Conservation (phyloP, 1,140 invertebrate genomes). For the Pogonus chalceus region DNA sequence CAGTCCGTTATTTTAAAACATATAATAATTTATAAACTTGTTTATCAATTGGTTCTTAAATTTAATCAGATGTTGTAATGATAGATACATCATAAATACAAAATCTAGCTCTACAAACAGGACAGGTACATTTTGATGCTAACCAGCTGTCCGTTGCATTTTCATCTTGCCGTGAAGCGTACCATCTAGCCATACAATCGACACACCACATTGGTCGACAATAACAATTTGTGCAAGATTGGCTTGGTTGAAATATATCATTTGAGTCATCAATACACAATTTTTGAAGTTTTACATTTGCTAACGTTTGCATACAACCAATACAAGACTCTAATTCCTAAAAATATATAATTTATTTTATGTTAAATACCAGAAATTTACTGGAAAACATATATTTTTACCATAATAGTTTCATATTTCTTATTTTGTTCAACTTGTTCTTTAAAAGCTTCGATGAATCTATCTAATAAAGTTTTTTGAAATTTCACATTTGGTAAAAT, state of each 20-base stretch:
- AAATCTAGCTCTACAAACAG: conserved; percentile 76
- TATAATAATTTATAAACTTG: too few species aligned
- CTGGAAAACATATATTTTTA: background rate
- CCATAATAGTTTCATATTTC: conserved; percentile 40
- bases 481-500: conserved; percentile 70
- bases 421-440: conserved; percentile 64
- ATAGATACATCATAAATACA: conserved; percentile 69
- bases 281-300: conserved; percentile 74
- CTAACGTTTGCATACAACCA: conserved; percentile 70
- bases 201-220: conserved; percentile 86
- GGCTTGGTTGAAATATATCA: conserved; percentile 24
- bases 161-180: conserved; percentile 73
- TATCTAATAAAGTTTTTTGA: conserved; percentile 67
- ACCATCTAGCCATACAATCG: conserved; percentile 81
- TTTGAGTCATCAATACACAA: conserved; percentile 46
- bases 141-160: conserved; percentile 67
- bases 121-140: conserved; percentile 75
- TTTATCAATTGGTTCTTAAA: too few species aligned
- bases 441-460: conserved; percentile 75
- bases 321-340: conserved; percentile 75
- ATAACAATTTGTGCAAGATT: conserved; percentile 48
- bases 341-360: conserved; percentile 20
- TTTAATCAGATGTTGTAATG: too few species aligned
- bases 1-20: too few species aligned
- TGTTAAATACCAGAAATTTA: background rate